A percentile compares a stretch with the other conserved stretches of the same genome.
Evolutionary conservation across 2,888 invertebrate genomes (phyloP).

Genomic region (Hermodice carunculata): DNA sequence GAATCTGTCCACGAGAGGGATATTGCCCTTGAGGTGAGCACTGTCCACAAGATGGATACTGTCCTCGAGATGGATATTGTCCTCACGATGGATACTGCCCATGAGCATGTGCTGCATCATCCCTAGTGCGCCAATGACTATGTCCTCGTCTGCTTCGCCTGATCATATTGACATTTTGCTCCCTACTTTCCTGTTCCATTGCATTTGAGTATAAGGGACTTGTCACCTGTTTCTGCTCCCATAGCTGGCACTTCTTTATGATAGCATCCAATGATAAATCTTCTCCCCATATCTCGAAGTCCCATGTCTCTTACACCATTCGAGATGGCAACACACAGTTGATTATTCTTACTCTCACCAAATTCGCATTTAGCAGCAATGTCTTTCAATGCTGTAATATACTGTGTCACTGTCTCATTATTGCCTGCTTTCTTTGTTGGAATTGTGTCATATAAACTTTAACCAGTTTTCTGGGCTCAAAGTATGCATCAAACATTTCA

Average conservation of each 20-base stretch:
- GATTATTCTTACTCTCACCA: conserved; percentile 1
- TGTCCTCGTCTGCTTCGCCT: no score
- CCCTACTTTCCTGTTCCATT: no score
- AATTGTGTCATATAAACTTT: conserved; percentile 8
- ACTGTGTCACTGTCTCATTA: background rate
- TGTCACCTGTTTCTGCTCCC: no score
- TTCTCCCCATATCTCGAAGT: background rate
- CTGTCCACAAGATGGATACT: no score
- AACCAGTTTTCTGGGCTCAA: conserved; percentile 11
- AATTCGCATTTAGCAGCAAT: conserved; percentile 8
- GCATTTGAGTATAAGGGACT: no score
- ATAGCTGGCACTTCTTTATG: background rate
- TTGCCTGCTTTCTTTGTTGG: background rate
- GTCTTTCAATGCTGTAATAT: background rate
- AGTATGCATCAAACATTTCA: background rate
- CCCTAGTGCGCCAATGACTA: no score
- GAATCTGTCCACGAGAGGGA: no score
- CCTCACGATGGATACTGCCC: no score
- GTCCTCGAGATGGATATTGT: no score
- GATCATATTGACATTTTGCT: no score
- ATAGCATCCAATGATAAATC: background rate
- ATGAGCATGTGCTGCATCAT: no score
- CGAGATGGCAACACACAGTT: conserved; percentile 6
- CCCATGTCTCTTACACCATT: background rate
- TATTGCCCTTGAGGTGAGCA: no score